Conservation (phyloP, 2,113 vertebrate species). For the Salvelinus fontinalis region DNA sequence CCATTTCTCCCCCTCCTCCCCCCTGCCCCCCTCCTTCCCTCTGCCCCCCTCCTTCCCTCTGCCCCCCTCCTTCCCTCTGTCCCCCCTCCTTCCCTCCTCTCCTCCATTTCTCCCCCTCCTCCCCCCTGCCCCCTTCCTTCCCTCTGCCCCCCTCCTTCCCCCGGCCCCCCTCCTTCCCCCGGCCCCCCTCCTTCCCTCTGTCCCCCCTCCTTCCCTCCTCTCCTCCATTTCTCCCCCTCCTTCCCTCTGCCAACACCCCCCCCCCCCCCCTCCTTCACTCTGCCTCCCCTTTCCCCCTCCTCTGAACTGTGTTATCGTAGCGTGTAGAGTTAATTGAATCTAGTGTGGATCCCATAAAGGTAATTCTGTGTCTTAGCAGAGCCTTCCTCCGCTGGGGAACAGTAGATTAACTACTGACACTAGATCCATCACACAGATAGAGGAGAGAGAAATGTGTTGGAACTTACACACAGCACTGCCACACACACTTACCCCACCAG, state of each 20-base stretch:
- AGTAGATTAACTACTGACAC: constrained; percentile 69
- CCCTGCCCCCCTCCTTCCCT: no score
- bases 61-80: no score
- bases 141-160: not conserved
- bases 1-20: not conserved
- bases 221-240: no score
- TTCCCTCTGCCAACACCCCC: no score
- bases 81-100: no score
- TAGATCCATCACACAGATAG: constrained; percentile 53
- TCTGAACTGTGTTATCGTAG: constrained; percentile 33
- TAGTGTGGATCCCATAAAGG: constrained; percentile 42
- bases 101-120: not conserved
- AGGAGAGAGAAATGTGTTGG: not conserved
- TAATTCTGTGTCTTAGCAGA: constrained; percentile 58
- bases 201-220: no score
- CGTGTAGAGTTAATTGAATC: constrained; percentile 59
- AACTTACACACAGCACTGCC: no score
- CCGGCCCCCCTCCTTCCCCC: no score
- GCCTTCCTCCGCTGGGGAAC: constrained; percentile 37
- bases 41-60: no score
- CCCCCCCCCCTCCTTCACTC: not conserved
- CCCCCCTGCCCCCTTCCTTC: not conserved
- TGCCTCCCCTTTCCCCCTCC: not conserved
- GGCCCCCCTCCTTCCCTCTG: not conserved
- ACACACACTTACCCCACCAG: no score